These are phyloP conservation scores for Drosophila nebulosa DNA, from an alignment of 1,140 invertebrate species.

Conservation along the genomic window DNA sequence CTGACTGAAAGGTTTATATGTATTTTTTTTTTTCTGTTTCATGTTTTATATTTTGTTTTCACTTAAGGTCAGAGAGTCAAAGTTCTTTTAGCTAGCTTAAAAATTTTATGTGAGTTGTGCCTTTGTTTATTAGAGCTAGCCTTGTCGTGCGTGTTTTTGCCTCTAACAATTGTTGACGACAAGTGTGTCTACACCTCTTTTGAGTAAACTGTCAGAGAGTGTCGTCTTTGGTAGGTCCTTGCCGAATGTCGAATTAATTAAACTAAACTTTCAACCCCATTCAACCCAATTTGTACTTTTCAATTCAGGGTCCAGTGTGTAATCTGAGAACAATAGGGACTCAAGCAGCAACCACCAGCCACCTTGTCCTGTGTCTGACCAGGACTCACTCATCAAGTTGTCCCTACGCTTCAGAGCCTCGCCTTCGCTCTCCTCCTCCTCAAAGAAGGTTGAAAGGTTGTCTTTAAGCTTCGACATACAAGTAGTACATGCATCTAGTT, in stretches of 20 bases:
- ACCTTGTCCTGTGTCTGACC: constrained; percentile 13
- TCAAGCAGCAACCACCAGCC: no score
- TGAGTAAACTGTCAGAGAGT: constrained; percentile 65
- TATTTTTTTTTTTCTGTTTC: not conserved
- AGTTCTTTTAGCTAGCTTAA: constrained; percentile 49
- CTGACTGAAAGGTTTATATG: no score
- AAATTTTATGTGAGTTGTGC: constrained; percentile 41
- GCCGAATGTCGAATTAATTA: constrained; percentile 67
- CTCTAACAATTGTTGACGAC: constrained; percentile 62
- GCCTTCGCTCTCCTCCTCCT: not conserved
- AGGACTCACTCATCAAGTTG: constrained; percentile 17
- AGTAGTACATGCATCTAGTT: not conserved
- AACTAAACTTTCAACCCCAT: constrained; percentile 56
- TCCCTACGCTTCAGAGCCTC: not conserved
- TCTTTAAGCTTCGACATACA: not conserved
- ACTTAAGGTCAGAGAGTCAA: constrained; percentile 41
- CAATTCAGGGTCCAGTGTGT: constrained; percentile 57
- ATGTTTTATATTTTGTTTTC: not conserved
- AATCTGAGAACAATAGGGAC: constrained; percentile 60
- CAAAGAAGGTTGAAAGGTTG: constrained; percentile 52
- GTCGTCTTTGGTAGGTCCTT: constrained; percentile 55
- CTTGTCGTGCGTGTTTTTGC: not conserved
- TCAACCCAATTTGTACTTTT: constrained; percentile 71
- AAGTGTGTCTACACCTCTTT: constrained; percentile 74
- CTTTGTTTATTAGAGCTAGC: constrained; percentile 34